These are phyloP conservation scores for Callyntrura sp. DNA, from an alignment of 2,888 invertebrate species.

Conservation along the genomic window DNA sequence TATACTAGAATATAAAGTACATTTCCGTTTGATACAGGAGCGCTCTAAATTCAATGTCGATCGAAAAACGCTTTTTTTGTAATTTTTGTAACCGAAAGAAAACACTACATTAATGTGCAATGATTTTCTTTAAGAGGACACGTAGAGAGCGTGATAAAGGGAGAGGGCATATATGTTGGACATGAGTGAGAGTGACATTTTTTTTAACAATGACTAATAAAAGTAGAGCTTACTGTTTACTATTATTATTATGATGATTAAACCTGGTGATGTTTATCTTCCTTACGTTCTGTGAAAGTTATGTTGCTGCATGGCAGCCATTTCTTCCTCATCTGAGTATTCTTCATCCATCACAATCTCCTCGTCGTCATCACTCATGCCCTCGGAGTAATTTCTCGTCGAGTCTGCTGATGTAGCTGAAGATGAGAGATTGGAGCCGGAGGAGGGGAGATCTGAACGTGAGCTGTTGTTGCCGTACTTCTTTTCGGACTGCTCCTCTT, in stretches of 20 bases:
- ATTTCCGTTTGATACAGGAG: neutral
- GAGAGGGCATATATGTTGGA: neutral
- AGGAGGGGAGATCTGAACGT: conserved; percentile 72
- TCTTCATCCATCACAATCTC: conserved; percentile 83
- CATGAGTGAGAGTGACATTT: neutral
- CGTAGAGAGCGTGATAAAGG: neutral
- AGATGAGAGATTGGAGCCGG: conserved; percentile 74
- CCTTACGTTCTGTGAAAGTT: conserved; percentile 54
- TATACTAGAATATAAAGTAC: neutral
- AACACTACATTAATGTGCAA: neutral
- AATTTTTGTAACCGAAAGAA: neutral
- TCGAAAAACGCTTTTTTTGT: neutral
- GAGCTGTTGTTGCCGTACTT: conserved; percentile 48
- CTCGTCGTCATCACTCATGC: conserved; percentile 79
- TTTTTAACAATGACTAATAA: neutral
- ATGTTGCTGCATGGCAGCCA: conserved; percentile 37
- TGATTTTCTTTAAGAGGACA: neutral
- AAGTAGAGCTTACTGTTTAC: neutral
- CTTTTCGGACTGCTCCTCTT: conserved; percentile 94
- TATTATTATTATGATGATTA: too few relatives aligned
- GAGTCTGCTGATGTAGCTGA: conserved; percentile 82
- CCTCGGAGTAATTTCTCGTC: conserved; percentile 81
- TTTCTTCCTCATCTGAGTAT: conserved; percentile 80
- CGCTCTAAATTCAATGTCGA: neutral
- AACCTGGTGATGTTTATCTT: conserved; percentile 2